Conservation (phyloP, 2,888 invertebrate genomes). For the Pachymerium ferrugineum region DNA sequence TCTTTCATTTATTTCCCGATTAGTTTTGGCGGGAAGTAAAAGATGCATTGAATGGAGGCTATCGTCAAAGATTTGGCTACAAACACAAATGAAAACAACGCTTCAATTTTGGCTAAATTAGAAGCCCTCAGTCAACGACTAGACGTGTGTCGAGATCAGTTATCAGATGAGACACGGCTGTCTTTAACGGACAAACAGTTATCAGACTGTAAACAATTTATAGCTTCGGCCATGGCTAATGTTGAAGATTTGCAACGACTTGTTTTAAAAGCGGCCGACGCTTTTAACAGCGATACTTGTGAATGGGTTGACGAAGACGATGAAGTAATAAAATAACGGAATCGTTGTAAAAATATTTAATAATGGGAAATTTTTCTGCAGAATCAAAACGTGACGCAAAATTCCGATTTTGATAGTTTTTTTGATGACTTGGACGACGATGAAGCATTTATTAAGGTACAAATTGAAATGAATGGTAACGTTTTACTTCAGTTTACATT, state of each 20-base stretch:
- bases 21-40: too few relatives aligned
- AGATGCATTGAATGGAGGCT: too few relatives aligned
- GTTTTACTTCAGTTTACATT: too few relatives aligned
- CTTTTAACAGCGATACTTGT: background rate
- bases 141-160: background rate
- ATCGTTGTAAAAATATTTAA: too few relatives aligned
- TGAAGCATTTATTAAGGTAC: background rate
- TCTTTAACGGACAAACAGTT: background rate
- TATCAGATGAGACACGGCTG: background rate
- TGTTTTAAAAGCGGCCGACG: background rate
- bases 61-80: too few relatives aligned
- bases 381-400: background rate
- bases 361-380: too few relatives aligned
- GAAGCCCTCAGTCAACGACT: too few relatives aligned
- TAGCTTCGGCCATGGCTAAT: background rate
- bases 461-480: background rate
- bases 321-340: too few relatives aligned
- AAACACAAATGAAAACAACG: too few relatives aligned
- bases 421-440: background rate
- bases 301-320: background rate
- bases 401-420: background rate
- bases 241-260: background rate
- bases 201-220: background rate
- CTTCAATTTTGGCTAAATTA: too few relatives aligned
- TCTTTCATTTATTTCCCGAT: too few relatives aligned